phyloP scores from a whole-genome alignment of 2,888 invertebrate species.

The Lepidocyrtinus sp. region DNA sequence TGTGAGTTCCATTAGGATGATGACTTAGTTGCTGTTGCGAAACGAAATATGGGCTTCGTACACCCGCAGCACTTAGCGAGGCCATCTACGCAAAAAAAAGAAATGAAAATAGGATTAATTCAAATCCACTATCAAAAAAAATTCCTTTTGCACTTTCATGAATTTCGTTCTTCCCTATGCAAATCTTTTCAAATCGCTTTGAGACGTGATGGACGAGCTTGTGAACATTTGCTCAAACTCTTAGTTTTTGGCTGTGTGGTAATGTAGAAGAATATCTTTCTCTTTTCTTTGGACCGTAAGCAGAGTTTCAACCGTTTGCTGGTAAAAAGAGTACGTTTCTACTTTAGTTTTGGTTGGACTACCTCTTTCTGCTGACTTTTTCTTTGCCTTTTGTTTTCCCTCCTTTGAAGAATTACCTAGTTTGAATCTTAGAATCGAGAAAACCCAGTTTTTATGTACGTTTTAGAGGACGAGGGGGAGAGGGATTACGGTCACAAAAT shows the following conservation, averaged over 20 bases:
- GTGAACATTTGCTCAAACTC: background rate
- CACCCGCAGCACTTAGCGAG: slow-evolving; percentile 27
- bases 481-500: background rate
- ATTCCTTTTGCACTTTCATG: background rate
- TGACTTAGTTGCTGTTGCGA: slow-evolving; percentile 23
- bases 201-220: background rate
- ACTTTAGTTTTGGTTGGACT: too few species aligned
- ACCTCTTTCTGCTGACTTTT: background rate
- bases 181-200: background rate
- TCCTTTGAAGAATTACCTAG: background rate
- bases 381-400: background rate
- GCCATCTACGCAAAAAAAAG: slow-evolving; percentile 28
- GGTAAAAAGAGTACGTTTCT: too few species aligned
- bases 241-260: too few species aligned
- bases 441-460: background rate
- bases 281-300: too few species aligned
- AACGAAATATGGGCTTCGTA: slow-evolving; percentile 14
- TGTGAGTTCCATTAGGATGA: slow-evolving; percentile 4
- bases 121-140: background rate
- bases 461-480: background rate
- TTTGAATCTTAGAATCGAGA: background rate
- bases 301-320: too few species aligned
- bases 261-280: too few species aligned
- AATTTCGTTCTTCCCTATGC: too few species aligned
- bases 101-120: slow-evolving; percentile 40